Evolutionary conservation across 2,113 vertebrate genomes (phyloP).

Genomic region (Apaloderma vittatum): DNA sequence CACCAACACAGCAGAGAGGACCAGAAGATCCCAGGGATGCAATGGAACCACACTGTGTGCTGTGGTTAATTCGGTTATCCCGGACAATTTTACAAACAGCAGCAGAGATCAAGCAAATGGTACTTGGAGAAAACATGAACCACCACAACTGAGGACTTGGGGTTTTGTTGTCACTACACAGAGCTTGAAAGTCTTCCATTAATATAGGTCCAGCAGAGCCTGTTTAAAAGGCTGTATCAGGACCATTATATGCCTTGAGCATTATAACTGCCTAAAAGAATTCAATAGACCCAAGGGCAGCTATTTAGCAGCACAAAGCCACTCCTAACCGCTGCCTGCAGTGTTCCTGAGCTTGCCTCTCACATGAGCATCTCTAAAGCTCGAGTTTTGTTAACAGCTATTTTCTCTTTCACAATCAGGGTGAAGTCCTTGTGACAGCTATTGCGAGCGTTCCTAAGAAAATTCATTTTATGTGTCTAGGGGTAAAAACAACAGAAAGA

Average conservation of each 20-base stretch:
- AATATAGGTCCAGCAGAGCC: not conserved
- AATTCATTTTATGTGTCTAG: not conserved
- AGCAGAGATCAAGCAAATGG: too few species aligned
- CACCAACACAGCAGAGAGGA: too few species aligned
- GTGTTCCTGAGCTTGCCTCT: not conserved
- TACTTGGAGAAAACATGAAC: too few species aligned
- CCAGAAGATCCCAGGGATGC: too few species aligned
- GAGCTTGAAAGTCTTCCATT: too few species aligned
- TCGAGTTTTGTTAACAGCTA: not conserved
- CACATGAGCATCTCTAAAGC: not conserved
- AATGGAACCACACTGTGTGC: too few species aligned
- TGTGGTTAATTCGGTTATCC: too few species aligned
- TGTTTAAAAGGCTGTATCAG: not conserved
- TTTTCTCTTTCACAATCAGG: not conserved
- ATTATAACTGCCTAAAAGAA: not conserved
- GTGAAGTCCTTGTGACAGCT: not conserved
- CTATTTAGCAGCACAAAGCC: not conserved
- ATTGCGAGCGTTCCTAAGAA: not conserved
- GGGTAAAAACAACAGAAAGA: not conserved
- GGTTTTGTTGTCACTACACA: too few species aligned
- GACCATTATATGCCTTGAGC: not conserved
- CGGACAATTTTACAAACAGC: too few species aligned
- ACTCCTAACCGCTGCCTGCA: not conserved
- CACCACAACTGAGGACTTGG: too few species aligned
- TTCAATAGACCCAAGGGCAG: not conserved